Evolutionary conservation across 2,113 vertebrate species (phyloP), one percentile per base, ranked within the genome.

Genomic region (Cervus canadensis): DNA sequence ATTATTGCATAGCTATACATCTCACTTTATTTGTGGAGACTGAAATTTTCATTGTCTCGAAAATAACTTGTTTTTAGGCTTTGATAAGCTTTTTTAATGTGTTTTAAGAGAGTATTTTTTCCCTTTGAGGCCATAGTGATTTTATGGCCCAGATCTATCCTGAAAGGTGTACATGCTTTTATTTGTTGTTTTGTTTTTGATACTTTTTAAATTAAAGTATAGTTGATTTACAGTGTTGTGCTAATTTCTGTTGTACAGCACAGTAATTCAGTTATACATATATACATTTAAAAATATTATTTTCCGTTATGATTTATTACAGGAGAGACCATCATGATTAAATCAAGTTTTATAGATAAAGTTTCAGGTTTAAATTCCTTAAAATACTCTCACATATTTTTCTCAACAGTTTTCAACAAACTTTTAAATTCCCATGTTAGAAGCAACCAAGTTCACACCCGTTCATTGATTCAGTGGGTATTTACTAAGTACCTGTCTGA

Each of bases 311-410:
- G 48, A 50, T 81, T 81, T 81, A n/a, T 81, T 50, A 81, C 5
- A 33, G 30, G 78, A 81, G 50, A 54, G 50, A 33, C 79, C 6
- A 48, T 48, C 15, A 48, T 78, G 43, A 78, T 78, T 78, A 78
- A 76, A 7, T 43, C 71, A 76, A 25, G 5, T 76, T 71, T 76
- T 76, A 12, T 30, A 88, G 14, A 79, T 83, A 3, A 64, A 56
- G 45, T 87, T 96, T 96, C 45, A 82, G 78, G 94, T 92, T 89
- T 87, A 87, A 87, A 87, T 95, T 81, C 36, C 56, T 33, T 96
- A 45, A 93, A 87, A 62, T 89, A 59, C 13, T 93, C 96, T 74
- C 2, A 74, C n/a, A 67, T 81, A 62, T 52, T 83, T 85, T 45
- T 54, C 23, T 92, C 17, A 96, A 2, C 11, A 93, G 26, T 95